These are phyloP conservation scores for Lytechinus variegatus DNA, from an alignment of 35 echinoderm and acorn worm species.

Conservation along the genomic window DNA sequence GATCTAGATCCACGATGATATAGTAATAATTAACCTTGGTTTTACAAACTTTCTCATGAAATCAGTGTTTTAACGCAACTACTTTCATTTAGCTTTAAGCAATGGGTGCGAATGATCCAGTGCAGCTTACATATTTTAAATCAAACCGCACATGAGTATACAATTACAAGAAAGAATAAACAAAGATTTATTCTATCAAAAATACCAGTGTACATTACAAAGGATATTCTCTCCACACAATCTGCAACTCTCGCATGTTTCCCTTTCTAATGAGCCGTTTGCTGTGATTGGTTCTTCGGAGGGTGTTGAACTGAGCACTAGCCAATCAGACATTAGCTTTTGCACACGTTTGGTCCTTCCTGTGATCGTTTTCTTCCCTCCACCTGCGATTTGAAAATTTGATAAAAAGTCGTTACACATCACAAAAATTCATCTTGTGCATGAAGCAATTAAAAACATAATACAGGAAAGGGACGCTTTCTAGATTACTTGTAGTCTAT, in stretches of 20 bases:
- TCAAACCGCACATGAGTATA: too few relatives aligned
- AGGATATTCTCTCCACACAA: slow-evolving; percentile 59
- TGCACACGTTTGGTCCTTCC: not conserved
- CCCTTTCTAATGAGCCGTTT: not conserved
- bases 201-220: not conserved
- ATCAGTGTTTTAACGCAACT: too few relatives aligned
- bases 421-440: not conserved
- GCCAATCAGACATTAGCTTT: slow-evolving; percentile 55
- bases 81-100: too few relatives aligned
- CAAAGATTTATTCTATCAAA: not conserved
- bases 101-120: too few relatives aligned
- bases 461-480: too few relatives aligned
- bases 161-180: not conserved
- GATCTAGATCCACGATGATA: too few relatives aligned
- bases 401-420: not conserved
- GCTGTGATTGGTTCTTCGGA: slow-evolving; percentile 40
- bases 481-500: too few relatives aligned
- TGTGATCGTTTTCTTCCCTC: not conserved
- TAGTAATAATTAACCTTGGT: too few relatives aligned
- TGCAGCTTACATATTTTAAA: too few relatives aligned
- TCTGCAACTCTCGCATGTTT: slow-evolving; percentile 28
- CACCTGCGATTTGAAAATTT: not conserved
- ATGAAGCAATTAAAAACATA: too few relatives aligned
- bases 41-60: too few relatives aligned
- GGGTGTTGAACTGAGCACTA: not conserved